Conservation (phyloP, 2,113 vertebrate genomes). For the Mionectes macconnelli region DNA sequence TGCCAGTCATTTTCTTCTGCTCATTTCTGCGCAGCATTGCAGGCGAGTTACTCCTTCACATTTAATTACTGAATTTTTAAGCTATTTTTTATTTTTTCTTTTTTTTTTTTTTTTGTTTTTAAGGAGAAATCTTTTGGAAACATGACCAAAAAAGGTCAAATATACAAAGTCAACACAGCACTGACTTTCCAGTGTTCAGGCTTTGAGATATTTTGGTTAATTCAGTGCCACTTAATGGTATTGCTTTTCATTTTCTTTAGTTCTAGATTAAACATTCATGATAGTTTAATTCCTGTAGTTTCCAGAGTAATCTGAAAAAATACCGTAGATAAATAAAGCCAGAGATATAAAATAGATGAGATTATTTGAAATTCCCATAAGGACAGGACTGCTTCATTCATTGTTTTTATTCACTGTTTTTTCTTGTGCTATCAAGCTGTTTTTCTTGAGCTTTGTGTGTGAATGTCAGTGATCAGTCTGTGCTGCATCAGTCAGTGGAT, state of each 20-base stretch:
- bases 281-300: not conserved
- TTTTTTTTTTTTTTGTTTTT: not conserved
- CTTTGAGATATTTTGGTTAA: not conserved
- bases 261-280: not conserved
- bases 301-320: not conserved
- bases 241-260: not conserved
- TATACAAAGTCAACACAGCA: not conserved
- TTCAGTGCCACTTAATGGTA: not conserved
- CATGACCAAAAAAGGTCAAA: not conserved
- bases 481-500: conserved; percentile 58
- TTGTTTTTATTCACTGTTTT: not conserved
- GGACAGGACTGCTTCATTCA: not conserved
- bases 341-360: not conserved
- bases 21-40: not conserved
- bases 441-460: conserved; percentile 22
- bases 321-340: not conserved
- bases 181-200: not conserved
- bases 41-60: not conserved
- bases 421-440: not conserved
- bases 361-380: not conserved
- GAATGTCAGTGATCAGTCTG: conserved; percentile 31
- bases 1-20: not conserved
- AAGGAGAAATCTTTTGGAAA: not conserved
- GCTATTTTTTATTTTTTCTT: not conserved
- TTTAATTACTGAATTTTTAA: not conserved